phyloP scores from a whole-genome alignment of 2,888 invertebrate species.

The Tethea ocularis region DNA sequence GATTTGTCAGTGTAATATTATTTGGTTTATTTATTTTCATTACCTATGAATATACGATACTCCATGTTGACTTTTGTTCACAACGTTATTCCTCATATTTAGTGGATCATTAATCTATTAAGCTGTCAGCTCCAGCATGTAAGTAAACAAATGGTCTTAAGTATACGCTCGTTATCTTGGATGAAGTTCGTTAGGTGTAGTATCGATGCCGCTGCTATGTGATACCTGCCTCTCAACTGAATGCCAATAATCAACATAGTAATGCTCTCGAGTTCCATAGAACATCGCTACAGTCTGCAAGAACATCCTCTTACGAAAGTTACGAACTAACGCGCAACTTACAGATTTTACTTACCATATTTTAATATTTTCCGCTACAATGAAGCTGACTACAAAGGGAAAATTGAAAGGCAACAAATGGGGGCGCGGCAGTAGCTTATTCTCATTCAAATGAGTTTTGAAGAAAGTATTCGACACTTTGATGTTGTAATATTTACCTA shows the following conservation, averaged over 20 bases:
- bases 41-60: neutral
- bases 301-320: conserved; percentile 34
- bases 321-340: conserved; percentile 53
- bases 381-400: conserved; percentile 61
- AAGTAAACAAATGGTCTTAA: conserved; percentile 17
- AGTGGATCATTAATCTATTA: conserved; percentile 31
- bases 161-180: conserved; percentile 29
- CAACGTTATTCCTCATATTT: conserved; percentile 32
- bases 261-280: conserved; percentile 22
- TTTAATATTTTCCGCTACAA: conserved; percentile 71
- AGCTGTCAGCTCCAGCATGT: conserved; percentile 27
- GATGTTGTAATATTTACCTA: conserved; percentile 57
- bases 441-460: conserved; percentile 75
- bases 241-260: conserved; percentile 17
- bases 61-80: conserved; percentile 11
- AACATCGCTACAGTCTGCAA: neutral
- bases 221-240: conserved; percentile 11
- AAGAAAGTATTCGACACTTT: conserved; percentile 71
- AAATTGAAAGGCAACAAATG: conserved; percentile 76
- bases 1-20: neutral
- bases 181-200: conserved; percentile 25
- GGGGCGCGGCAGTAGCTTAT: conserved; percentile 60
- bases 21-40: neutral
- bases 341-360: conserved; percentile 69
- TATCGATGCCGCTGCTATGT: conserved; percentile 12